Base-by-base conservation (phyloP, 1,140 invertebrate species). In the Anthonomus grandis region DNA sequence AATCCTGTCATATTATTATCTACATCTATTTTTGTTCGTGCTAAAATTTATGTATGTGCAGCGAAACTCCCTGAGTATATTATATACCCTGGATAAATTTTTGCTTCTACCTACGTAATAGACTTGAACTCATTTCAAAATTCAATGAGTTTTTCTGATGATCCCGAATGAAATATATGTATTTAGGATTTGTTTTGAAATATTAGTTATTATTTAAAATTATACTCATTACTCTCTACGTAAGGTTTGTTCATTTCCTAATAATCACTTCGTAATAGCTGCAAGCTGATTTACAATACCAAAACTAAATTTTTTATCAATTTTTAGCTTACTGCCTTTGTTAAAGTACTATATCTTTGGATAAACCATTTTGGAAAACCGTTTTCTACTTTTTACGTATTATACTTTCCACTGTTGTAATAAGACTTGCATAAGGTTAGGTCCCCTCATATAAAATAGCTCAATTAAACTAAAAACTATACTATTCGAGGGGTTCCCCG, bases 291-390 rank as follows among this genome's bases (percentile, higher is more conserved):
- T n/a, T 31, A 6, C 6, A 31, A 31, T 31, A 6, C 6, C 27
- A n/a, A 31, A 31, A 31, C n/a, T n/a, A 31, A 31, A n/a, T 31
- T n/a, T 31, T 31, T n/a, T 31, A 6, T 31, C n/a, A n/a, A n/a
- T 31, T n/a, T n/a, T 8, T 31, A n/a, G 27, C 6, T 31, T 15
- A 13, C 45, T 48, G 31, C 21, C 34, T 36, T 50, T 38, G 9
- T 21, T 38, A 38, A 50, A 41, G 9, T 48, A 31, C 13, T 48
- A 17, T 50, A 19, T 50, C 34, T 50, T 50, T 50, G 15, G 31
- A 36, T 50, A 50, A 50, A 48, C 27, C 12, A 37, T n/a, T 23
- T 50, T 50, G 37, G 47, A n/a, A 21, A 38, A 38, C 34, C 15
- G 21, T 21, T 50, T 50, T 50, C 38, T 39, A 39, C 18, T 9